These are phyloP conservation scores for Planiliza haematocheilus DNA, from an alignment of 2,113 vertebrate species.

Conservation along the genomic window DNA sequence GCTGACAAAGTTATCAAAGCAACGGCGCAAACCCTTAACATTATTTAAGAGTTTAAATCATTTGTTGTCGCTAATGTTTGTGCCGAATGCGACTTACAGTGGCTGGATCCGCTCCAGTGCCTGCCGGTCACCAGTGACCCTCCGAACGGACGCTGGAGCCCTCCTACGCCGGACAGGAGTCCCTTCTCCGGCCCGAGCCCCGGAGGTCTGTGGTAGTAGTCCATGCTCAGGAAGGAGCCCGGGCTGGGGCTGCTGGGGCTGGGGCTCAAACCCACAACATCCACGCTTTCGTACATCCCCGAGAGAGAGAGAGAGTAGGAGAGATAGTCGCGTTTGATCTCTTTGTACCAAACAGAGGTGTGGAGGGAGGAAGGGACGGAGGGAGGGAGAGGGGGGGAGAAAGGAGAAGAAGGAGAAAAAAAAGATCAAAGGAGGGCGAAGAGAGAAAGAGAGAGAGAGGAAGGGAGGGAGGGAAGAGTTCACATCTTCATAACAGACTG, in stretches of 20 bases:
- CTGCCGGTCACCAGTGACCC: slow-evolving; percentile 62
- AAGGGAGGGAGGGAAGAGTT: slow-evolving; percentile 48
- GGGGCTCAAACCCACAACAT: slow-evolving; percentile 74
- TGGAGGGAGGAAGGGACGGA: too few species aligned
- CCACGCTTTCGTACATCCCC: slow-evolving; percentile 78
- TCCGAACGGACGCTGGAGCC: slow-evolving; percentile 67
- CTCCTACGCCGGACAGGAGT: slow-evolving; percentile 56
- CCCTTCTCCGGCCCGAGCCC: slow-evolving; percentile 75
- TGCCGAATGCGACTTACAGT: slow-evolving; percentile 66
- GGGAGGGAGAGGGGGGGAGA: too few species aligned
- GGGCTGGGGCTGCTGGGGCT: slow-evolving; percentile 67
- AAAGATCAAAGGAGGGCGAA: too few species aligned
- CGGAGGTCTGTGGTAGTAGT: slow-evolving; percentile 78
- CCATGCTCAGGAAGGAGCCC: slow-evolving; percentile 75
- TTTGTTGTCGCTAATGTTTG: too few species aligned
- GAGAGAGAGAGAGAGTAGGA: not conserved
- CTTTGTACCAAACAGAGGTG: slow-evolving; percentile 30
- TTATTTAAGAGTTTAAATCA: too few species aligned
- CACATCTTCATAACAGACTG: slow-evolving; percentile 71
- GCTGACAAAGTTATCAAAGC: too few species aligned
- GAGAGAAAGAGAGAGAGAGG: slow-evolving; percentile 19
- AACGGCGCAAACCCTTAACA: too few species aligned
- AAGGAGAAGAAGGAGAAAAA: not conserved
- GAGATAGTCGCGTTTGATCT: slow-evolving; percentile 32
- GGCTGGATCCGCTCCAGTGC: slow-evolving; percentile 77